Evolutionary conservation across 92 coral and sea anemone species (phyloP), one percentile per base, ranked within the genome.

Genomic region (Phenganax subtilis): DNA sequence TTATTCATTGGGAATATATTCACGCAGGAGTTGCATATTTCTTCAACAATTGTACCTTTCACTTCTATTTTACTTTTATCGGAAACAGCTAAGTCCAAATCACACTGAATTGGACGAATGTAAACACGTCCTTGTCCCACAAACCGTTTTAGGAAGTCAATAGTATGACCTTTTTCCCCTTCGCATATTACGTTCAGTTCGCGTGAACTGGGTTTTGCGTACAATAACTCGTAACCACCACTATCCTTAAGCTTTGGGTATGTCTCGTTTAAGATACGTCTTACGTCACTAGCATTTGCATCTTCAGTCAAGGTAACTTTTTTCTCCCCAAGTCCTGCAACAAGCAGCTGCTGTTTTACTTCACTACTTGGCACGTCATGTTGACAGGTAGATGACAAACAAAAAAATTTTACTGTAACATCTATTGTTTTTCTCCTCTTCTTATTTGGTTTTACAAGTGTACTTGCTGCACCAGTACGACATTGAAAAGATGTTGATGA

Each of bases 61-160:
- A 51, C 54, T 57, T 53, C 57, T 70, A 29, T 31, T 61, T 77
- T 81, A 37, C 47, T 37, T 37, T 37, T 37, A 37, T 37, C 47
- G 47, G 47, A 37, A 37, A 37, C 47, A 1, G 47, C 47, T 74
- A 83, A 55, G 82, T 78, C 78, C 57, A 84, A 75, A 84, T 54
- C 65, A 65, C 87, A 79, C 51, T 87, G 90, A 80, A 87, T 87
- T 60, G 87, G 90, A 71, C 87, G 90, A 84, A 87, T 67, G 75
- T 75, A 83, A 70, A 87, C 77, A 80, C 84, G 77, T 80, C 89
- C 89, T 71, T 71, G 76, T 51, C 76, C 52, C 54, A 71, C 76
- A 37, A 71, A 71, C 76, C 55, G 54, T 20, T 71, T 71, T 55
- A 71, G 76, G 51, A 71, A 71, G 20, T 71, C 76, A 55, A 71